A percentile compares a stretch with the other conserved stretches of the same genome.
Conservation (phyloP, 2,888 invertebrate genomes). For the Nemurella pictetii region DNA sequence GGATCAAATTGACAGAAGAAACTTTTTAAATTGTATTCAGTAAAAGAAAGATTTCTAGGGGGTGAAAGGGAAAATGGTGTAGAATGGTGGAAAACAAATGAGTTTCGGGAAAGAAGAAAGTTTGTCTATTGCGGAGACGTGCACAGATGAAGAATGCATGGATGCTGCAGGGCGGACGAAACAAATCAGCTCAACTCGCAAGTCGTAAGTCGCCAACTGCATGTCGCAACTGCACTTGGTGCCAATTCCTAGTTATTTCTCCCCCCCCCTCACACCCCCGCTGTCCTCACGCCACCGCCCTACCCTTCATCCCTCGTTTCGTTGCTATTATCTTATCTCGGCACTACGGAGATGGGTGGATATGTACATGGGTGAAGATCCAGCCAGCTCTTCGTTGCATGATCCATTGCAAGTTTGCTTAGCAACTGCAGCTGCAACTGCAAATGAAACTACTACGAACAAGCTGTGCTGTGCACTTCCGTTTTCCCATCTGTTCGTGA, state of each 20-base stretch:
- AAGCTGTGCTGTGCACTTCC: no score
- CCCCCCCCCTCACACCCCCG: no score
- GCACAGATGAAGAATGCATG: conserved; percentile 16
- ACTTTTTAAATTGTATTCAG: conserved; percentile 16
- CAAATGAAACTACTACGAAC: no score
- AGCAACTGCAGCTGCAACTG: no score
- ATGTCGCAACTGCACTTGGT: not conserved
- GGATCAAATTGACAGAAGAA: conserved; percentile 4
- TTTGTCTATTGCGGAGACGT: conserved; percentile 20
- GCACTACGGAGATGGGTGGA: no score
- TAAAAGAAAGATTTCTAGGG: conserved; percentile 29
- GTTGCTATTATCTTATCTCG: no score
- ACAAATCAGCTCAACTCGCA: not conserved
- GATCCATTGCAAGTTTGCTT: no score
- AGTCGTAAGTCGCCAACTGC: not conserved
- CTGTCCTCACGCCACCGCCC: no score
- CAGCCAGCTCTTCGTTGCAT: no score
- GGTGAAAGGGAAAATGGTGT: conserved; percentile 6
- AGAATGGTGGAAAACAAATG: conserved; percentile 30
- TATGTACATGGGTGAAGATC: no score
- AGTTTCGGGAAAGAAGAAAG: not conserved
- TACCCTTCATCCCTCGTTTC: no score
- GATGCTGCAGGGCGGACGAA: not conserved
- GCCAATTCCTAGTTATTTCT: not conserved
- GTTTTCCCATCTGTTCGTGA: no score